Base-by-base conservation (phyloP, 1,140 invertebrate genomes). In the Arion vulgaris region DNA sequence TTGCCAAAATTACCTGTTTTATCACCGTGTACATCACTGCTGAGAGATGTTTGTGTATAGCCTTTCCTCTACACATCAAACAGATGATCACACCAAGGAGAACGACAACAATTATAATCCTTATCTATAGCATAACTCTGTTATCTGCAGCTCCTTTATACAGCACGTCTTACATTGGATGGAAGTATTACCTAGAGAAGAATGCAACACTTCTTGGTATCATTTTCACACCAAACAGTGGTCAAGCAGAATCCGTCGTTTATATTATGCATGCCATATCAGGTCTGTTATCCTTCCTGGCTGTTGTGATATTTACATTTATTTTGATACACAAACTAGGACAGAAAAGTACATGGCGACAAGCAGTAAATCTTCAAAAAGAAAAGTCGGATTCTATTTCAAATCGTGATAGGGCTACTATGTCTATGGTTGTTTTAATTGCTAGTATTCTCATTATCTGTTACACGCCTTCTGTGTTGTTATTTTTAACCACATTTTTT, bases 351-450 rank as follows among this genome's bases (percentile, higher is more conserved):
- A 49, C 7, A 13, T 75, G 73, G 73, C 73, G 73, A 15, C 2
- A 75, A 41, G 28, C 7, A 28, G 7, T 28, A 26, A 51, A 17
- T 45, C 7, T 41, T 13, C 11, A 26, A 17, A 2, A 45, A n/a
- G n/a, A n/a, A n/a, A n/a, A n/a, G n/a, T n/a, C n/a, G 7, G 39
- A 75, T 17, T 38, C 73, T 11, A 13, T 51, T 9, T 19, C n/a
- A 9, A 5, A 9, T 2, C 38, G 73, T 4, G 73, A 75, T 51
- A 45, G 39, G 28, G 34, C 9, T 11, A 51, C 49, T 28, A 32
- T 75, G 41, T 49, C 1, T 11, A 75, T 75, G 38, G 73, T 75
- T 15, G 73, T 75, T 11, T 15, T 75, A 1, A 75, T 75, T 32
- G 39, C 73, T 45, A 28, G n/a, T 17, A 28, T 75, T 7, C 49